Base-by-base conservation (phyloP, 2,797 vertebrate genomes). In the Jordanella pulchra region DNA sequence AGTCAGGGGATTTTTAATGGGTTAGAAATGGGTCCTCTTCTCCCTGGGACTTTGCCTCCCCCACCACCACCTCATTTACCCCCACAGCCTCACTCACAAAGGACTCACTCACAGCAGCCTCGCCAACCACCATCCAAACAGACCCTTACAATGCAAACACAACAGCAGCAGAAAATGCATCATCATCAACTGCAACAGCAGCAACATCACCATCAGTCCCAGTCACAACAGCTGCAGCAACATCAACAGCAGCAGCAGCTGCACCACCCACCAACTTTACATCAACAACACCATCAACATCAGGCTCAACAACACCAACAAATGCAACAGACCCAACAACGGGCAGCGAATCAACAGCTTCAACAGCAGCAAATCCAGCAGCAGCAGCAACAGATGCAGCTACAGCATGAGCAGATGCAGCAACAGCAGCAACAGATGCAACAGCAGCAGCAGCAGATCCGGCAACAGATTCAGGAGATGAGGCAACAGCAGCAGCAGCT, bases 1-100 rank as follows among this genome's bases (percentile, higher is more conserved):
- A 96, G 96, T 25, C 95, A 97, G 84, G 96, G 95, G 72, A 97
- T 96, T 80, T 97, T 98, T 79, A 89, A 95, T 17, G 93, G 95
- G 44, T 72, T 96, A 78, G 97, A 98, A 76, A 94, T 96, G 91
- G 87, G 94, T 70, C 95, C 96, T 0, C 76, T 96, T 7, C 72
- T 96, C 5, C 91, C 91, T 60, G 93, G 89, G 53, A 94, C 94
- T 55, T 89, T 94, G 35, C 94, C 94, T 76, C 94, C 92, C 4
- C 91, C 93, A 11, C 93, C 92, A 67, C 93, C 93, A 35, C 94
- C 94, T 70, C 93, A 92, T 50, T 93, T 91, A n/a, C 93, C 93
- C 1, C 94, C 93, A 0, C 94, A 94, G 79, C 94, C 93, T 35
- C 94, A 92, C 55, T 86, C 87, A 0, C 94, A 89, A 67, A 82